Evolutionary conservation across 1,140 invertebrate genomes (phyloP).

Genomic region (Drosophila chauvacae): DNA sequence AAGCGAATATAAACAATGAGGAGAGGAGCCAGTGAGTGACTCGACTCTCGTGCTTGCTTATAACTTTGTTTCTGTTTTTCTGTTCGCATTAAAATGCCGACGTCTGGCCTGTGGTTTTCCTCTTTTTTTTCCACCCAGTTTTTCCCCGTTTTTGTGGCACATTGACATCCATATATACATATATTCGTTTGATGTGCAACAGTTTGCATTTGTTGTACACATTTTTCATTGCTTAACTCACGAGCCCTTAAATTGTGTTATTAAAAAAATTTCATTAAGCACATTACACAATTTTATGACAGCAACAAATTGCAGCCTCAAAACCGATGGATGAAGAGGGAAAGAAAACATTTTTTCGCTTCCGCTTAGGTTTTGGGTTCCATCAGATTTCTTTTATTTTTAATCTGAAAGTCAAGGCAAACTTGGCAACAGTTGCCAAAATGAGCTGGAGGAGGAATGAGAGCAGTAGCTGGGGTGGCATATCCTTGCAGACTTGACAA

Average conservation of each 20-base stretch:
- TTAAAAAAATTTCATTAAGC: conserved; percentile 68
- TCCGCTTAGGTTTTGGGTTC: conserved; percentile 2
- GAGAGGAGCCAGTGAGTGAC: conserved; percentile 3
- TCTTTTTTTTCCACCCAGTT: neutral
- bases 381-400: conserved; percentile 19
- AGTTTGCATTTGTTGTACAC: conserved; percentile 65
- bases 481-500: conserved; percentile 35
- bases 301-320: conserved; percentile 43
- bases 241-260: conserved; percentile 53
- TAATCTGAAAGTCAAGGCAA: conserved; percentile 61
- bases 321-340: conserved; percentile 28
- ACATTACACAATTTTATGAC: conserved; percentile 45
- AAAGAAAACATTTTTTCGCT: conserved; percentile 31
- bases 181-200: conserved; percentile 68
- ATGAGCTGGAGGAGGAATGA: conserved; percentile 1
- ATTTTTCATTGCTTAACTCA: conserved; percentile 30
- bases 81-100: conserved; percentile 70
- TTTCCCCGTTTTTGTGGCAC: conserved; percentile 41
- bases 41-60: conserved; percentile 18
- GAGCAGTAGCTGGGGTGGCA: conserved; percentile 3
- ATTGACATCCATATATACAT: conserved; percentile 57
- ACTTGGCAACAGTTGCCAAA: conserved; percentile 69
- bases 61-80: conserved; percentile 47
- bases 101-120: conserved; percentile 35
- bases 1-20: conserved; percentile 68